Evolutionary conservation across 1,140 invertebrate species (phyloP).

Genomic region (Drosophila pandora): DNA sequence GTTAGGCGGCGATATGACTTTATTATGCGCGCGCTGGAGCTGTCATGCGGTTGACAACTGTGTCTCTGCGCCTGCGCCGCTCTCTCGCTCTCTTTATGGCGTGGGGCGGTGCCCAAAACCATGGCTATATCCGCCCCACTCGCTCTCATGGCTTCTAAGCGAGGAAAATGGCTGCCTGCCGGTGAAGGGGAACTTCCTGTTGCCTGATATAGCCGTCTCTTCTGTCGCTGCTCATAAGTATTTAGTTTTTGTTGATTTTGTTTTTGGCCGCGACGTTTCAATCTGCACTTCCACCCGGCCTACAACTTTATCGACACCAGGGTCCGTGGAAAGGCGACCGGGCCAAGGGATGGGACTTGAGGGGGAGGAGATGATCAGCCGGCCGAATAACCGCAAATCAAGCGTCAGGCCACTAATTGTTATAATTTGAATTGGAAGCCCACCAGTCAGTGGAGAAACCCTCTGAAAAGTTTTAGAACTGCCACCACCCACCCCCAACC

Average conservation of each 20-base stretch:
- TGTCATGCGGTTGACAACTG: conserved; percentile 81
- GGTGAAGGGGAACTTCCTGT: conserved; percentile 48
- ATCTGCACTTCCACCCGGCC: conserved; percentile 59
- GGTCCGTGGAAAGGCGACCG: conserved; percentile 29
- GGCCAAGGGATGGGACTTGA: neutral
- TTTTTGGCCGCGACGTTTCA: conserved; percentile 77
- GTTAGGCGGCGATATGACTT: conserved; percentile 79
- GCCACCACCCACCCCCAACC: neutral
- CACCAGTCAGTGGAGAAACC: neutral
- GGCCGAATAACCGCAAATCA: conserved; percentile 24
- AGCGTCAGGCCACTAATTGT: conserved; percentile 58
- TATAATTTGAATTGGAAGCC: conserved; percentile 51
- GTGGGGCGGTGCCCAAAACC: conserved; percentile 59
- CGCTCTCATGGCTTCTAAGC: conserved; percentile 24
- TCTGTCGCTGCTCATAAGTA: conserved; percentile 39
- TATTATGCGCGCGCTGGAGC: conserved; percentile 76
- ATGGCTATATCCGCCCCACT: conserved; percentile 32
- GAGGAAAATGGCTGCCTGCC: conserved; percentile 72
- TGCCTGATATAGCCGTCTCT: conserved; percentile 1
- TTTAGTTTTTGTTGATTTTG: conserved; percentile 77
- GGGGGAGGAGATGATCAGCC: neutral
- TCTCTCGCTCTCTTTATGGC: conserved; percentile 34
- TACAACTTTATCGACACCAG: conserved; percentile 80
- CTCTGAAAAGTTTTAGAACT: neutral
- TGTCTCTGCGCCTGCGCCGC: conserved; percentile 62